These are phyloP conservation scores for Aldrovandia affinis DNA, from an alignment of 2,797 vertebrate species.

Conservation along the genomic window DNA sequence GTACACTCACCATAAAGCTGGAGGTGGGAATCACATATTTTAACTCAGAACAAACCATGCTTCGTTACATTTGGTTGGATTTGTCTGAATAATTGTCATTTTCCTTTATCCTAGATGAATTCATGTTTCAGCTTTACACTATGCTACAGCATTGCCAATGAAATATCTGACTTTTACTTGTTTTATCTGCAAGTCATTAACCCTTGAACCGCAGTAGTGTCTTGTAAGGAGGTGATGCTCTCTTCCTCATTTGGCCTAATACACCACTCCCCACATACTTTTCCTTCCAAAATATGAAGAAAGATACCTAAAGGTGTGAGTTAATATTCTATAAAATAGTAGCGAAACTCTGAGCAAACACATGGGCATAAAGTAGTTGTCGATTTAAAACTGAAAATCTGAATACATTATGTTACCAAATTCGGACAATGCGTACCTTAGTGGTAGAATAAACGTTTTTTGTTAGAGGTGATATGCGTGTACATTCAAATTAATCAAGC, in stretches of 20 bases:
- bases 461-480: slow-evolving; percentile 2
- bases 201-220: not conserved
- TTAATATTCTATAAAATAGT: not conserved
- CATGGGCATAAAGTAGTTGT: too few species aligned
- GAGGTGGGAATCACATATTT: not conserved
- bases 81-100: not conserved
- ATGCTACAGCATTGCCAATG: too few species aligned
- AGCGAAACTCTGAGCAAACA: not conserved
- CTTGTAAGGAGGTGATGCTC: not conserved
- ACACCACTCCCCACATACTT: not conserved
- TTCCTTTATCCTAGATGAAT: not conserved
- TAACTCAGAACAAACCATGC: not conserved
- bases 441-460: not conserved
- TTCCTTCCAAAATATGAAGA: not conserved
- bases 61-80: not conserved
- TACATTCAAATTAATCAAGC: not conserved
- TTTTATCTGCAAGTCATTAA: not conserved
- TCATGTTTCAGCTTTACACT: not conserved
- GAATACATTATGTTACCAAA: not conserved
- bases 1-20: not conserved
- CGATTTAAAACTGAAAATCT: not conserved
- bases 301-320: not conserved
- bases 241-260: not conserved
- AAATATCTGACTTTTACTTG: not conserved
- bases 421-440: not conserved